Base-by-base conservation (phyloP, 2,888 invertebrate species). In the Scaeva pyrastri region DNA sequence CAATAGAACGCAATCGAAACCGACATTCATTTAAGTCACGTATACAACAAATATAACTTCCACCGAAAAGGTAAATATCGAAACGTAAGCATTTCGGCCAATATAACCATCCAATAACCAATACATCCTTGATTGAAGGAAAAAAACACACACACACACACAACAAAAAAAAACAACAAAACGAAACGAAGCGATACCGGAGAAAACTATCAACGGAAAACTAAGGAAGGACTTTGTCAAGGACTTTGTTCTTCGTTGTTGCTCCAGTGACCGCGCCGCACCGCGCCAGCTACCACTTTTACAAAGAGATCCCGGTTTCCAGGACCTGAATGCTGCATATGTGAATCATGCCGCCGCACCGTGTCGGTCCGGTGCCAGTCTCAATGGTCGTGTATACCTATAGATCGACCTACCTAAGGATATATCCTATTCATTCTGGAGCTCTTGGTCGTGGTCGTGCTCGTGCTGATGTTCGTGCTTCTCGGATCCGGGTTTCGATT, bases 41-140 rank as follows among this genome's bases (percentile, higher is more conserved):
- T 85, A 60, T 60, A 81, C 76, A 81, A 62, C 76, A 81, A 85
- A 85, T 81, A 84, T 79, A 85, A 76, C 81, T 76, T 73, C 72
- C 76, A 76, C 76, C 76, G 55, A 76, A 72, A 85, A 76, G 76
- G 72, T 85, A 80, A 80, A 72, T 80, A 80, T 76, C 75, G 83
- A 74, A 68, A 72, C 62, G 60, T 71, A 75, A 81, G 81, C 81
- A 81, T 36, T 76, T 66, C 64, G 75, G 70, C 55, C 76, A 70
- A 74, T 68, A 66, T 66, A 66, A 16, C 16, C 16, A 48, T 31
- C 31, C 6, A 8, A n/a, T n/a, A 31, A 31, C 23, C 31, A 11
- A 16, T 12, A 39, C 41, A 21, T 45, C 48, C 62, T 11, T 71
- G 39, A 48, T 26, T 66, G 45, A 12, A 26, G 12, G 10, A 1